Conservation (phyloP, 2,797 vertebrate genomes). For the Pelochelys cantorii region DNA sequence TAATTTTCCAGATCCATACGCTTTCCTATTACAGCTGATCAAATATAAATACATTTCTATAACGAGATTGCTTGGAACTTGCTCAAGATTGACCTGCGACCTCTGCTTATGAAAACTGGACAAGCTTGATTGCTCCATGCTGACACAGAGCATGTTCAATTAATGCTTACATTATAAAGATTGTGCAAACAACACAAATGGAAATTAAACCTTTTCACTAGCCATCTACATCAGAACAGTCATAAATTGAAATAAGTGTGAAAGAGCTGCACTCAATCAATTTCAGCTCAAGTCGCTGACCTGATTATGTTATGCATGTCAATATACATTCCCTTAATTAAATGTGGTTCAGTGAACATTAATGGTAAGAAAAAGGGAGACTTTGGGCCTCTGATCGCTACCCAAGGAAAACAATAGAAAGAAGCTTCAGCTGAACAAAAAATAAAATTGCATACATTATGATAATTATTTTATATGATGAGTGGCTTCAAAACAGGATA, state of each 20-base stretch:
- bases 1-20: conserved; percentile 45
- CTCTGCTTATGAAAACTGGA: conserved; percentile 69
- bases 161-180: conserved; percentile 76
- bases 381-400: background rate
- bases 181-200: conserved; percentile 70
- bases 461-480: conserved; percentile 18
- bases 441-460: conserved; percentile 30
- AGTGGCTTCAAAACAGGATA: conserved; percentile 15
- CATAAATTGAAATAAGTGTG: conserved; percentile 77
- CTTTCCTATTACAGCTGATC: conserved; percentile 24
- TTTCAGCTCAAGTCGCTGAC: conserved; percentile 64
- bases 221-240: conserved; percentile 70
- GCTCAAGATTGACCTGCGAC: conserved; percentile 71
- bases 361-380: conserved; percentile 36
- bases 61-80: conserved; percentile 62
- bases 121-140: conserved; percentile 54
- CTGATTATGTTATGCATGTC: conserved; percentile 68
- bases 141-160: conserved; percentile 75
- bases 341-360: conserved; percentile 64
- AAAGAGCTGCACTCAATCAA: conserved; percentile 76
- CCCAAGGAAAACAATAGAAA: conserved; percentile 28
- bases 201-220: conserved; percentile 80
- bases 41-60: conserved; percentile 56
- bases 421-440: background rate
- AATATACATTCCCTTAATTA: conserved; percentile 78